Conservation (phyloP, 2,797 vertebrate species). For the Microhierax caerulescens region DNA sequence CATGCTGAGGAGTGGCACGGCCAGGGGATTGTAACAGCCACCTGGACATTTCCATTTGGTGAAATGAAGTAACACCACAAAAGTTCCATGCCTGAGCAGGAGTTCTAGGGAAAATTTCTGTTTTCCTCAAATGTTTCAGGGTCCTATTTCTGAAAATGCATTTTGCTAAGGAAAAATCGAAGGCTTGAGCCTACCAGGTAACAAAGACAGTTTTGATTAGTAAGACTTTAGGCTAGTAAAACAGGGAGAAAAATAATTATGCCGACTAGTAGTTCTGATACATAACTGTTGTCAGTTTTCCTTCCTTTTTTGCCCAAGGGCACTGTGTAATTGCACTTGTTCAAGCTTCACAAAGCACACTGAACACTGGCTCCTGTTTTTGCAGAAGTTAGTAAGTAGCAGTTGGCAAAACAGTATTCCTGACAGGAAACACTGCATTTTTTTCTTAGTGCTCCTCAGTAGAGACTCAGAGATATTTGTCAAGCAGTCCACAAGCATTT, state of each 20-base stretch:
- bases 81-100: neutral
- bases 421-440: neutral
- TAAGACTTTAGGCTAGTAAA: neutral
- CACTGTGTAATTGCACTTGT: neutral
- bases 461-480: slow-evolving; percentile 21
- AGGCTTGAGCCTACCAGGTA: neutral
- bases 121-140: neutral
- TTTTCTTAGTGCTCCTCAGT: slow-evolving; percentile 13
- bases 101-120: neutral
- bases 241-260: neutral
- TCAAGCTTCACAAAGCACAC: neutral
- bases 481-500: neutral
- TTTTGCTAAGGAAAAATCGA: neutral
- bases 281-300: neutral
- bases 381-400: neutral
- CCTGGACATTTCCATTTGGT: neutral
- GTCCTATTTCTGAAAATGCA: neutral
- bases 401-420: neutral
- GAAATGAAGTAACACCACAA: neutral
- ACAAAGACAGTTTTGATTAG: neutral
- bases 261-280: neutral
- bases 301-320: neutral
- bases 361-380: neutral
- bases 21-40: neutral
- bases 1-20: neutral